Evolutionary conservation across 2,113 vertebrate genomes (phyloP).

Genomic region (Egretta garzetta): DNA sequence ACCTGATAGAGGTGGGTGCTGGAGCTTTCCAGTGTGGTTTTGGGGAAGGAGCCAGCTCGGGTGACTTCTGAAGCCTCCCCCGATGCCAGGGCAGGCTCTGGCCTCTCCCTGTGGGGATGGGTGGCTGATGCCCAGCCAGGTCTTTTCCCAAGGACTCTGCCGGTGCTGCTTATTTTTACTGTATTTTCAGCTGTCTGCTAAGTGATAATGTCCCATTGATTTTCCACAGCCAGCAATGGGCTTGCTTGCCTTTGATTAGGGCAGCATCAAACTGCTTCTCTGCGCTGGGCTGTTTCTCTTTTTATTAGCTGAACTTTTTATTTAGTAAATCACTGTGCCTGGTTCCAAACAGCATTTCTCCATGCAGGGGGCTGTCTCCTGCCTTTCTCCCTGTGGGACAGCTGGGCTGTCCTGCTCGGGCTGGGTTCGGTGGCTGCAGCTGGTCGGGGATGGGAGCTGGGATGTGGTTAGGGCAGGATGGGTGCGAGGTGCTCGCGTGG

Average conservation of each 20-base stretch:
- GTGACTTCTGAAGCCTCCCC: neutral
- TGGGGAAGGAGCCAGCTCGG: neutral
- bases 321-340: neutral
- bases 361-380: fast-evolving
- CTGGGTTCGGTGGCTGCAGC: neutral
- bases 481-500: neutral
- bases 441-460: neutral
- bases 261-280: neutral
- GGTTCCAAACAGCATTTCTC: neutral
- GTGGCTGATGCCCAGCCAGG: neutral
- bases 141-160: neutral
- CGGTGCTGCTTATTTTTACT: neutral
- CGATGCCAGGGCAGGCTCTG: neutral
- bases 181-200: neutral
- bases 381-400: neutral
- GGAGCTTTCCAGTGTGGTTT: neutral
- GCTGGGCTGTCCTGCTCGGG: neutral
- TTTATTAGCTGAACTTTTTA: neutral
- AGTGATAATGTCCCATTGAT: slow-evolving; percentile 24
- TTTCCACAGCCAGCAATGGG: neutral
- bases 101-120: fast-evolving
- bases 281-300: neutral
- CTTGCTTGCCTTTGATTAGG: neutral
- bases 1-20: neutral
- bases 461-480: neutral